Evolutionary conservation across 1,140 invertebrate species (phyloP).

Genomic region (Macrotrachela quadricornifera): DNA sequence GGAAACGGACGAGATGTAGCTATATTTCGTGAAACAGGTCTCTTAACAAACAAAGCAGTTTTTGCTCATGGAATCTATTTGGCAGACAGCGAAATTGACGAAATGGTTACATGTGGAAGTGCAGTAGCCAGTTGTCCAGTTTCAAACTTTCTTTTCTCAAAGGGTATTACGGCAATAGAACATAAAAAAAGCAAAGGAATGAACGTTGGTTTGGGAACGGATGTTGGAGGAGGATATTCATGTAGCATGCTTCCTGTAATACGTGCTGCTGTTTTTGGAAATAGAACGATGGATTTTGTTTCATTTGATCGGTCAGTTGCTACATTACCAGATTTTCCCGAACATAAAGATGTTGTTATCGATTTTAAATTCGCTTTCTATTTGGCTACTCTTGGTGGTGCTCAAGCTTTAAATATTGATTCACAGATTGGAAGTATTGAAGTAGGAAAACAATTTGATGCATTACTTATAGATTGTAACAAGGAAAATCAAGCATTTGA

Average conservation of each 20-base stretch:
- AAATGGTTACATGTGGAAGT: conserved; percentile 39
- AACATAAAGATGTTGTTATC: conserved; percentile 35
- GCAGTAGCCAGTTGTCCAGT: conserved; percentile 62
- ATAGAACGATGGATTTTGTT: conserved; percentile 36
- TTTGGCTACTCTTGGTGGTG: conserved; percentile 61
- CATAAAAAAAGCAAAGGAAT: conserved; percentile 41
- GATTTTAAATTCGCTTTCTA: conserved; percentile 55
- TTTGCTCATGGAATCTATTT: conserved; percentile 62
- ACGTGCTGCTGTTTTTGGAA: conserved; percentile 45
- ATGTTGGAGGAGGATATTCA: conserved; percentile 56
- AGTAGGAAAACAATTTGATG: conserved; percentile 62
- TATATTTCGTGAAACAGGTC: conserved; percentile 48
- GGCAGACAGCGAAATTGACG: conserved; percentile 43
- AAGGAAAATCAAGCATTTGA: too few species aligned
- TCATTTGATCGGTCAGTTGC: too few species aligned
- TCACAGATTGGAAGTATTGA: conserved; percentile 53
- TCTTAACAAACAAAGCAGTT: conserved; percentile 49
- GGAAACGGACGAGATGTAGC: conserved; percentile 39
- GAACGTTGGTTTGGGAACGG: conserved; percentile 61
- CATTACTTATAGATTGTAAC: conserved; percentile 37
- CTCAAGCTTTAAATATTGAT: conserved; percentile 47
- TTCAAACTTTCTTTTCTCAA: conserved; percentile 55
- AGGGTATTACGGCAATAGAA: conserved; percentile 56
- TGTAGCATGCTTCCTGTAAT: conserved; percentile 53
- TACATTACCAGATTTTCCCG: not conserved